These are phyloP conservation scores for Drosophila anomalipes DNA, from an alignment of 2,888 invertebrate species.

Conservation along the genomic window DNA sequence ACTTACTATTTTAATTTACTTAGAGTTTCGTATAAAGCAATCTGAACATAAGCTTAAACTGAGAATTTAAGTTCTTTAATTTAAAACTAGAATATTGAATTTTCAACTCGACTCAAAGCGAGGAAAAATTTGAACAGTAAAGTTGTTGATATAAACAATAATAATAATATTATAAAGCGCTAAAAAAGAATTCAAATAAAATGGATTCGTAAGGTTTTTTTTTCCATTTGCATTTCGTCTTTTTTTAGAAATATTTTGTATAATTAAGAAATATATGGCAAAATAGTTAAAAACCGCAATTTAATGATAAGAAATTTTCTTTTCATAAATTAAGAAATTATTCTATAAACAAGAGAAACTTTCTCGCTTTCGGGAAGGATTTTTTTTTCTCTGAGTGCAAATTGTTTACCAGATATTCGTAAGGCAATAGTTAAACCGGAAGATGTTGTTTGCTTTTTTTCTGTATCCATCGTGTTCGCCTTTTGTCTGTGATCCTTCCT, in stretches of 20 bases:
- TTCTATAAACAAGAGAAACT: fast-evolving
- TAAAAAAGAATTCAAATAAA: neutral
- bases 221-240: neutral
- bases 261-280: neutral
- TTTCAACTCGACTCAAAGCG: neutral
- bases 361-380: neutral
- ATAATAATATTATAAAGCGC: neutral
- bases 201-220: neutral
- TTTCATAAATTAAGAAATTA: neutral
- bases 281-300: fast-evolving
- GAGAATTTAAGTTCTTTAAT: neutral
- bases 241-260: neutral
- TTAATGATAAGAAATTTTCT: neutral
- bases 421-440: neutral
- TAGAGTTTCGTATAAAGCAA: neutral
- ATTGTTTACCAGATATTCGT: neutral
- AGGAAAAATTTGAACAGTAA: neutral
- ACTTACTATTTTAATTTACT: neutral
- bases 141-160: neutral
- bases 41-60: neutral
- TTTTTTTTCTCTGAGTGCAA: neutral
- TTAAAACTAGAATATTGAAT: neutral
- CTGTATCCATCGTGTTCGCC: neutral
- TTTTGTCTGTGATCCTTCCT: neutral
- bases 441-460: neutral